These are phyloP conservation scores for Osmoderma eremita DNA, from an alignment of 2,888 invertebrate genomes.

Conservation along the genomic window DNA sequence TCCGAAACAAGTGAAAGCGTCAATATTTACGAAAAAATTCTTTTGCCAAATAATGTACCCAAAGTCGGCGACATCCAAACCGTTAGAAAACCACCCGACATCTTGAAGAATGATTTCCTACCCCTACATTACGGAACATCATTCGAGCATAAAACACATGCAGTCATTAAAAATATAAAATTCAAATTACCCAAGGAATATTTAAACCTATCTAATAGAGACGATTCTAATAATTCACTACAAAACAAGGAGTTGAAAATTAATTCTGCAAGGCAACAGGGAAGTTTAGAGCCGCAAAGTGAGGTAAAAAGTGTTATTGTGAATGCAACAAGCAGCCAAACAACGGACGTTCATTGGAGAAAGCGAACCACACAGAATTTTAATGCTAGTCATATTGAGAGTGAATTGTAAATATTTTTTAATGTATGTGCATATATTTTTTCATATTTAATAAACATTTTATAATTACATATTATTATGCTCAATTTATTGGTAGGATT, in stretches of 20 bases:
- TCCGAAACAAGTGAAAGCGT: slow-evolving; percentile 54
- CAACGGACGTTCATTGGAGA: slow-evolving; percentile 65
- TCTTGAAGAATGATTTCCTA: slow-evolving; percentile 37
- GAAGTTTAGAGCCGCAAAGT: slow-evolving; percentile 43
- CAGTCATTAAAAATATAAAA: slow-evolving; percentile 62
- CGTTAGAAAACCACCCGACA: slow-evolving; percentile 51
- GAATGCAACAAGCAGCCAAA: slow-evolving; percentile 44
- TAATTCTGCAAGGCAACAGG: slow-evolving; percentile 37
- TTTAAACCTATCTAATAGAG: slow-evolving; percentile 53
- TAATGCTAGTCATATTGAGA: slow-evolving; percentile 34
- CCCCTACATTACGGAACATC: slow-evolving; percentile 59
- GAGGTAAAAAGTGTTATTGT: slow-evolving; percentile 57
- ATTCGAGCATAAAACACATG: slow-evolving; percentile 59
- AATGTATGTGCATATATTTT: slow-evolving; percentile 14
- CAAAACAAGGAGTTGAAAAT: slow-evolving; percentile 19
- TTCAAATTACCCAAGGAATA: slow-evolving; percentile 62
- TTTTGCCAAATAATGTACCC: slow-evolving; percentile 54
- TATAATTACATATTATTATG: too few species aligned
- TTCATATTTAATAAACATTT: slow-evolving; percentile 32
- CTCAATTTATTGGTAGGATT: too few species aligned
- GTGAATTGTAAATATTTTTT: slow-evolving; percentile 30
- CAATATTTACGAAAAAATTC: slow-evolving; percentile 60
- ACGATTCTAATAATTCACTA: neutral
- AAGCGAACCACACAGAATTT: slow-evolving; percentile 62
- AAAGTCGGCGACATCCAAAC: slow-evolving; percentile 43